These are phyloP conservation scores for Sparidentex hasta DNA, from an alignment of 2,797 vertebrate genomes.

Conservation along the genomic window DNA sequence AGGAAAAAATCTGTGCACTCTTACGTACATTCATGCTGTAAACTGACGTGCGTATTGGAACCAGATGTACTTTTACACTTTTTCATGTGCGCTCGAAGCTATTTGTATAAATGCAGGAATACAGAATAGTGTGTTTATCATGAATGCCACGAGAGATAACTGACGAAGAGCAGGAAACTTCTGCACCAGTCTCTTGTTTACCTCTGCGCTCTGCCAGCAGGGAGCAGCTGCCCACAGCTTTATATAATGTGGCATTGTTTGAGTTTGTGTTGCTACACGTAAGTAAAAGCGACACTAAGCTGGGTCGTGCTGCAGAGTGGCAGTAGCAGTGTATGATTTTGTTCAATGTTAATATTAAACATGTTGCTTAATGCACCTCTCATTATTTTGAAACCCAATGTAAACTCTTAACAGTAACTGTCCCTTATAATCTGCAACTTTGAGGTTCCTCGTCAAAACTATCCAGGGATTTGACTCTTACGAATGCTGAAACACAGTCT, in stretches of 20 bases:
- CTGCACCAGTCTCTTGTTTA: neutral
- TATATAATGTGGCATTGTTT: constrained; percentile 6
- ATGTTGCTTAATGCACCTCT: neutral
- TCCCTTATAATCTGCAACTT: too few relatives aligned
- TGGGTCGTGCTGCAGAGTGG: neutral
- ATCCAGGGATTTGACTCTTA: too few relatives aligned
- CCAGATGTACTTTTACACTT: constrained; percentile 36
- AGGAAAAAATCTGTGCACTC: constrained; percentile 15
- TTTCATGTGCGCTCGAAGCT: neutral
- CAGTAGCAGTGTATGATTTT: neutral
- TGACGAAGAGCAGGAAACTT: neutral
- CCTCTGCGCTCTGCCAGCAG: neutral
- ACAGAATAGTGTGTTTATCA: constrained; percentile 11
- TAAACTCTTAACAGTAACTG: too few relatives aligned
- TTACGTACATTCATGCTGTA: constrained; percentile 26
- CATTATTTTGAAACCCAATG: neutral
- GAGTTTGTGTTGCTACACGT: neutral
- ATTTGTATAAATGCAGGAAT: constrained; percentile 24
- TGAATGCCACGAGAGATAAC: neutral
- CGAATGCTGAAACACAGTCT: too few relatives aligned
- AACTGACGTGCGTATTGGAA: constrained; percentile 15
- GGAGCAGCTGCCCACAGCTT: constrained; percentile 4
- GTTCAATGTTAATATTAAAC: neutral
- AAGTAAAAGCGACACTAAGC: constrained; percentile 4
- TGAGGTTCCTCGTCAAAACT: too few relatives aligned